Evolutionary conservation across 2,888 invertebrate species (phyloP).

Genomic region (Thalpophila matura): DNA sequence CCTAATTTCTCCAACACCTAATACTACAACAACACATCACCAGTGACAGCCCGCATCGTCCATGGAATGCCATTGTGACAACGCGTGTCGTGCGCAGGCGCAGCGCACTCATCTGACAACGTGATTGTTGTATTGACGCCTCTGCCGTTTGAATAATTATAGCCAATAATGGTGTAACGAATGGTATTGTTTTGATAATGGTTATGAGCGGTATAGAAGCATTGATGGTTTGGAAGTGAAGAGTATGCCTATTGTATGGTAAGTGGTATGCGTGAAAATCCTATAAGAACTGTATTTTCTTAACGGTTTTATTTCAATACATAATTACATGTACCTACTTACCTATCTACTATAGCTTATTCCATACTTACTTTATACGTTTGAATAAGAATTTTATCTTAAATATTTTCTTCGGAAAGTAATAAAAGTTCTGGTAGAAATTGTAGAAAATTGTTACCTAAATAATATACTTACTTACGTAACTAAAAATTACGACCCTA

Average conservation of each 20-base stretch:
- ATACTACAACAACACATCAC: slow-evolving; percentile 16
- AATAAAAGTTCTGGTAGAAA: too few species aligned
- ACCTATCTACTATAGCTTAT: too few species aligned
- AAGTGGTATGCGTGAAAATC: slow-evolving; percentile 3
- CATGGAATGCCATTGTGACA: slow-evolving; percentile 63
- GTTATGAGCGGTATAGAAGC: not conserved
- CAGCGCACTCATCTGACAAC: slow-evolving; percentile 58
- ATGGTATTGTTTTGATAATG: slow-evolving; percentile 45
- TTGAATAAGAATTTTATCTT: too few species aligned
- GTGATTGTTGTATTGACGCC: slow-evolving; percentile 64
- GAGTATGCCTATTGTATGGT: slow-evolving; percentile 18
- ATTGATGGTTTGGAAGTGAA: not conserved
- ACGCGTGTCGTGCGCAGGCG: slow-evolving; percentile 60
- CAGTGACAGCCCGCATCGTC: slow-evolving; percentile 55
- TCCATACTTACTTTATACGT: too few species aligned
- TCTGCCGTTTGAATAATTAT: slow-evolving; percentile 62
- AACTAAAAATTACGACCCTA: too few species aligned
- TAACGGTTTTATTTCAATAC: not conserved
- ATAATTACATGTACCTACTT: not conserved
- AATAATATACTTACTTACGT: too few species aligned
- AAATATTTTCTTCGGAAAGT: too few species aligned
- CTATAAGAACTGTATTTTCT: slow-evolving; percentile 4
- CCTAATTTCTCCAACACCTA: not conserved
- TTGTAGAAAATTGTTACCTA: not conserved
- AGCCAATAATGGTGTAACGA: slow-evolving; percentile 38